Percentiles rank a stretch among this genome's conserved stretches.
These are phyloP conservation scores for Asteroscopus sphinx DNA, from an alignment of 2,888 invertebrate genomes.

Conservation along the genomic window DNA sequence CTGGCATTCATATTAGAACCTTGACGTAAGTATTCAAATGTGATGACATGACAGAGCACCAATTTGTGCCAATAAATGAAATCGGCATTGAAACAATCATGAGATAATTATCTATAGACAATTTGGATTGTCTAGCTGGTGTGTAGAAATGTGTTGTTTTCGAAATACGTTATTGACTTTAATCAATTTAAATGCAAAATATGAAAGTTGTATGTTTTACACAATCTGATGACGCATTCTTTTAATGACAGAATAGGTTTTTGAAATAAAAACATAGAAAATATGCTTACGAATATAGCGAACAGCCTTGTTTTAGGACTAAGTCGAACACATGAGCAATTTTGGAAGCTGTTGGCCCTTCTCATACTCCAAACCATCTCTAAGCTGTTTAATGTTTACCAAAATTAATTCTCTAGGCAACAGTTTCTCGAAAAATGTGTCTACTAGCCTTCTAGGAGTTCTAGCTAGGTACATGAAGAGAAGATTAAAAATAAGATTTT, in stretches of 20 bases:
- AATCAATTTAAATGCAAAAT: conserved; percentile 26
- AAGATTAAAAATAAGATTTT: too few relatives aligned
- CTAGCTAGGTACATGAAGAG: too few relatives aligned
- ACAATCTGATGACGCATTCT: not conserved
- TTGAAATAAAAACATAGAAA: too few relatives aligned
- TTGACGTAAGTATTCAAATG: conserved; percentile 53
- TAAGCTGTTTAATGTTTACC: too few relatives aligned
- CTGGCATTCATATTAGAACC: conserved; percentile 21
- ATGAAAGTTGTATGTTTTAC: conserved; percentile 18
- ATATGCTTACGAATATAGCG: too few relatives aligned
- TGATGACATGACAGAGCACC: conserved; percentile 60
- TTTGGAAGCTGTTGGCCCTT: too few relatives aligned
- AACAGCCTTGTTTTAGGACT: too few relatives aligned
- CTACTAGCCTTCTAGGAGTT: too few relatives aligned
- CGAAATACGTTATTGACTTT: conserved; percentile 30
- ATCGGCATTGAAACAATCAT: conserved; percentile 63
- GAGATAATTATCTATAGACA: conserved; percentile 55
- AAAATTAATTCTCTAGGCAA: too few relatives aligned
- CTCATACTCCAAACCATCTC: too few relatives aligned
- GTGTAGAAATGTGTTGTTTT: conserved; percentile 27
- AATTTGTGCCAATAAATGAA: conserved; percentile 64
- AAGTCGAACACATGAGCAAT: too few relatives aligned
- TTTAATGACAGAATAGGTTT: not conserved
- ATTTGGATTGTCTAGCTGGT: conserved; percentile 41
- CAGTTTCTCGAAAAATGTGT: too few relatives aligned